A percentile compares a stretch with the other conserved stretches of the same genome.
Evolutionary conservation across 2,113 vertebrate genomes (phyloP).

Genomic region (Arvicanthis niloticus): DNA sequence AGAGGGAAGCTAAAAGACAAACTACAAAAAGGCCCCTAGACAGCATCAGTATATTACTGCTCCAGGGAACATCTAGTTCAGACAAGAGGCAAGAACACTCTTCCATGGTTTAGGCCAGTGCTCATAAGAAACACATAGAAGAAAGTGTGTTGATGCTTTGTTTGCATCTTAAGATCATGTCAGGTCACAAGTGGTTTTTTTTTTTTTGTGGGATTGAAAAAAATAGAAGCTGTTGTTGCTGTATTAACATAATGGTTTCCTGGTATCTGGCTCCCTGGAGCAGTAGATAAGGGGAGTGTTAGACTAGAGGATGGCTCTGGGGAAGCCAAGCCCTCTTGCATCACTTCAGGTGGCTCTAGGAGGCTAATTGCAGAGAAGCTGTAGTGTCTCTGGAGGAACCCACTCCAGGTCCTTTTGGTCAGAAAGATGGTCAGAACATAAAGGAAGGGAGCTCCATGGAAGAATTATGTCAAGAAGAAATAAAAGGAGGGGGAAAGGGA

Average conservation of each 20-base stretch:
- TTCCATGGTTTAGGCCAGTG: slow-evolving; percentile 15
- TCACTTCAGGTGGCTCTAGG: slow-evolving; percentile 72
- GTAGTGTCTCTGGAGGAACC: slow-evolving; percentile 72
- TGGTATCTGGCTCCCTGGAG: slow-evolving; percentile 81
- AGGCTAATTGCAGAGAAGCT: slow-evolving; percentile 74
- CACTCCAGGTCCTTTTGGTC: slow-evolving; percentile 55
- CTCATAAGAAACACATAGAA: not conserved
- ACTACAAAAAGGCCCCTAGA: not conserved
- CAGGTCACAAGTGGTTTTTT: slow-evolving; percentile 74
- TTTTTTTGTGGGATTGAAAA: slow-evolving; percentile 71
- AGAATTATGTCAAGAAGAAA: not conserved
- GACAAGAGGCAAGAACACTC: not conserved
- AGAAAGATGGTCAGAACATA: slow-evolving; percentile 58
- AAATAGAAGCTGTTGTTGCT: slow-evolving; percentile 73
- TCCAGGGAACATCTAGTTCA: slow-evolving; percentile 17
- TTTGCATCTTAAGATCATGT: slow-evolving; percentile 77
- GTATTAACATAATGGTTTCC: slow-evolving; percentile 80
- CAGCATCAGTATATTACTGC: not conserved
- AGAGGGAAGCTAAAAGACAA: slow-evolving; percentile 38
- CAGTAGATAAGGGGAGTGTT: slow-evolving; percentile 39
- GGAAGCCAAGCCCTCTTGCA: slow-evolving; percentile 77
- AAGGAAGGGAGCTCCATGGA: slow-evolving; percentile 22
- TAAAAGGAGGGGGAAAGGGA: not conserved
- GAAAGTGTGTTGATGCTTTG: slow-evolving; percentile 66
- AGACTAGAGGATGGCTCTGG: slow-evolving; percentile 70